Evolutionary conservation across 2,888 invertebrate species (phyloP).

Genomic region (Lithophane semibrunnea): DNA sequence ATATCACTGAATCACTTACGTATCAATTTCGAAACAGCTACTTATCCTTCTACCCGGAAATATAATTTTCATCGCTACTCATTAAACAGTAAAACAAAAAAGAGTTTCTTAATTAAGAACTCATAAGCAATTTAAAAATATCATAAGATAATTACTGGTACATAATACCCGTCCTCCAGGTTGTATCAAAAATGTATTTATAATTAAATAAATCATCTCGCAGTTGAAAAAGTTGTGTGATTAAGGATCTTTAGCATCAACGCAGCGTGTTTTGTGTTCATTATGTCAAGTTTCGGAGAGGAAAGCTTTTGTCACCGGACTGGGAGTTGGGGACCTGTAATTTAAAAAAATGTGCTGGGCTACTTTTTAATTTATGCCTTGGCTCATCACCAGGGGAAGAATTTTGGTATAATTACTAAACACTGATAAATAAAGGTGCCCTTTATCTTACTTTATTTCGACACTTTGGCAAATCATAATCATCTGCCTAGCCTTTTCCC

Average conservation of each 20-base stretch:
- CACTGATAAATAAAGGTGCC: neutral
- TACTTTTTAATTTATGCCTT: neutral
- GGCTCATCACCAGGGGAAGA: neutral
- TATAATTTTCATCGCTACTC: conserved; percentile 34
- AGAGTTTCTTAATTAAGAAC: conserved; percentile 54
- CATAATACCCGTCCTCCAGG: conserved; percentile 52
- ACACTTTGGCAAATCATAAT: no score
- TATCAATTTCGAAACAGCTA: conserved; percentile 28
- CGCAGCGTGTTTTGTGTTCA: conserved; percentile 39
- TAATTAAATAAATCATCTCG: conserved; percentile 62
- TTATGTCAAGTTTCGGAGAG: conserved; percentile 57
- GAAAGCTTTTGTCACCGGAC: conserved; percentile 58
- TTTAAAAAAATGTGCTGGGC: neutral
- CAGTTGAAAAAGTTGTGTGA: conserved; percentile 49
- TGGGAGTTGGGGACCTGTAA: neutral
- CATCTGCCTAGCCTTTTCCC: no score
- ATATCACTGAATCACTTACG: conserved; percentile 1
- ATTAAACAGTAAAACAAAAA: conserved; percentile 40
- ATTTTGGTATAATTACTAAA: neutral
- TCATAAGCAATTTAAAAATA: conserved; percentile 56
- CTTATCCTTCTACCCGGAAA: conserved; percentile 35
- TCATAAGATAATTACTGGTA: conserved; percentile 53
- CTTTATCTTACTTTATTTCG: neutral
- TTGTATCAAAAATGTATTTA: conserved; percentile 61
- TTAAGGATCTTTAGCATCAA: conserved; percentile 39